Evolutionary conservation across 2,888 invertebrate species (phyloP).

Genomic region (Caradrina kadenii): DNA sequence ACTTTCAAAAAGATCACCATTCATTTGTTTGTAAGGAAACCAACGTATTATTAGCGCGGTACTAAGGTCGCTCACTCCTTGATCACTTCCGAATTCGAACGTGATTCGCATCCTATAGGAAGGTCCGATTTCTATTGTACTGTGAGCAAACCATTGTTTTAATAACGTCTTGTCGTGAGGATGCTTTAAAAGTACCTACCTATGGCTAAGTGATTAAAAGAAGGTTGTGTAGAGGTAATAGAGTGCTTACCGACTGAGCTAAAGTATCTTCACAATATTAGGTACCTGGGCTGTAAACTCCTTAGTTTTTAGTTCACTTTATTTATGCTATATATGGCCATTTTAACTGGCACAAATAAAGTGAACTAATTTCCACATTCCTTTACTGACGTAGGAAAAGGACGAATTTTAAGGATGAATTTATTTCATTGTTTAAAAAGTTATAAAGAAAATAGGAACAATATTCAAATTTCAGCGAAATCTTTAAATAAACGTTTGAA

Average conservation of each 20-base stretch:
- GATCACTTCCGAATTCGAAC: slow-evolving; percentile 63
- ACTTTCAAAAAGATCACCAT: slow-evolving; percentile 13
- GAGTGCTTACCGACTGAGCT: no score
- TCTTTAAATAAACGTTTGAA: no score
- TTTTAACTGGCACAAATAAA: no score
- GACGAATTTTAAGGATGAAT: no score
- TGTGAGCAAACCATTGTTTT: slow-evolving; percentile 43
- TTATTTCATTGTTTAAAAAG: no score
- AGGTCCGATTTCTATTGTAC: slow-evolving; percentile 61
- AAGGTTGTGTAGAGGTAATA: slow-evolving; percentile 24
- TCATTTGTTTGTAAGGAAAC: slow-evolving; percentile 43
- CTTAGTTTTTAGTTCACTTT: no score
- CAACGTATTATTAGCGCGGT: slow-evolving; percentile 44
- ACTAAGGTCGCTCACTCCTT: slow-evolving; percentile 65
- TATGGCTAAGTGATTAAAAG: slow-evolving; percentile 27
- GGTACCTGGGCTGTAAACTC: neutral
- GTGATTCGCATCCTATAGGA: slow-evolving; percentile 60
- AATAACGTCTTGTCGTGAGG: slow-evolving; percentile 13
- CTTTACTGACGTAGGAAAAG: no score
- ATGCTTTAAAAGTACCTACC: neutral
- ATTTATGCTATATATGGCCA: no score
- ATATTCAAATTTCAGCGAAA: no score
- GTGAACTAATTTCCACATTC: no score
- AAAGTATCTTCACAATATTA: slow-evolving; percentile 16
- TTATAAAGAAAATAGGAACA: no score